Base-by-base conservation (phyloP, 2,888 invertebrate genomes). In the Sturmia bella region DNA sequence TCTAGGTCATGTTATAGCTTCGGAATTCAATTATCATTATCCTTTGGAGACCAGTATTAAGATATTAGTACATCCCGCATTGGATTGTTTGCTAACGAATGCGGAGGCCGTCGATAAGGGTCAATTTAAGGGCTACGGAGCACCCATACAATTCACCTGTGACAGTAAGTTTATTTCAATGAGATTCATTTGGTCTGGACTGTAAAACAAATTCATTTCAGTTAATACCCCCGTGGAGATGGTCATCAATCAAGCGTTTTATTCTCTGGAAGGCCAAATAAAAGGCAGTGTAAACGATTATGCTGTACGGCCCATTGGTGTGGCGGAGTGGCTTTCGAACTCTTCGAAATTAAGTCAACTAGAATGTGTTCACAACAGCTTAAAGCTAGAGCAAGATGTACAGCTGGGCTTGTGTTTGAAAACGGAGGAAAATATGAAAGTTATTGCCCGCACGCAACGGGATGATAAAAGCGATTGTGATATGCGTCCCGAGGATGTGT, bases 281-380 rank as follows among this genome's bases (percentile, higher is more conserved):
- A 92, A 92, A 78, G 94, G 94, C 15, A 93, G 93, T 63, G 94
- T 93, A 86, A 92, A 92, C 70, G 94, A 94, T 88, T 96, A 93
- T 90, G 93, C 95, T 86, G 90, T 94, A 74, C 92, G 93, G 92
- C 93, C 89, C 90, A 94, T 91, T 92, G 98, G 98, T 17, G 93
- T 96, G 76, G 94, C 96, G 68, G 98, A 98, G 91, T 99, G 98
- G 92, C 91, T 99, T 41, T 94, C 95, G 0, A 94, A 96, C 13
- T 95, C 96, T 68, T 96, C 96, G 41, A 93, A 94, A 12, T 93
- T 99, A 39, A 95, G 95, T 81, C 97, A 98, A 89, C 96, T 98
- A 90, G 97, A 97, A 89, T 98, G 98, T 89, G 95, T 98, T 72
- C 97, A 98, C 87, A 95, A 95, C 87, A 98, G 98, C 89, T 95